Evolutionary conservation across 2,797 vertebrate genomes (phyloP).

Genomic region (Halcyon leucocephala): DNA sequence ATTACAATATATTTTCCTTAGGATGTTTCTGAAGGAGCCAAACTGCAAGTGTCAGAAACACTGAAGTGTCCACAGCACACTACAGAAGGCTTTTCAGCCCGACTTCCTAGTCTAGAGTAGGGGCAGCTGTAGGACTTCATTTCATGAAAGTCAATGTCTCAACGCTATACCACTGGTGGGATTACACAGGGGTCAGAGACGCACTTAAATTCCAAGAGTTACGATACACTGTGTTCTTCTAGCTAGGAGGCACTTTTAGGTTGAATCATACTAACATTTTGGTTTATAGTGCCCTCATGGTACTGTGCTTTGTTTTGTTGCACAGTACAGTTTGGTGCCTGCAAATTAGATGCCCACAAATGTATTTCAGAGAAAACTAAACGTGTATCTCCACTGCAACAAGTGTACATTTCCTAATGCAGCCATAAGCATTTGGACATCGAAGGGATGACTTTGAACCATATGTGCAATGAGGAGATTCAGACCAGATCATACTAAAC

Average conservation of each 20-base stretch:
- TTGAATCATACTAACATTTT: background rate
- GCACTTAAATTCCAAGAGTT: background rate
- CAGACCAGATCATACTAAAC: background rate
- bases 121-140: background rate
- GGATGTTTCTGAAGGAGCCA: background rate
- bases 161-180: background rate
- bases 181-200: background rate
- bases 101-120: background rate
- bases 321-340: background rate
- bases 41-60: background rate
- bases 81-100: background rate
- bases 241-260: background rate
- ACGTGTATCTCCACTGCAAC: fast-evolving
- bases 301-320: background rate
- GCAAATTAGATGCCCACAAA: background rate
- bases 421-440: background rate
- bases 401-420: background rate
- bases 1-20: background rate
- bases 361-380: background rate
- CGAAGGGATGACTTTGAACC: background rate
- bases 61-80: background rate
- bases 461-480: fast-evolving
- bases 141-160: background rate
- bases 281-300: background rate
- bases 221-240: background rate